A percentile compares a stretch with the other conserved stretches of the same genome.
Evolutionary conservation across 2,113 vertebrate genomes (phyloP).

Genomic region (Egretta garzetta): DNA sequence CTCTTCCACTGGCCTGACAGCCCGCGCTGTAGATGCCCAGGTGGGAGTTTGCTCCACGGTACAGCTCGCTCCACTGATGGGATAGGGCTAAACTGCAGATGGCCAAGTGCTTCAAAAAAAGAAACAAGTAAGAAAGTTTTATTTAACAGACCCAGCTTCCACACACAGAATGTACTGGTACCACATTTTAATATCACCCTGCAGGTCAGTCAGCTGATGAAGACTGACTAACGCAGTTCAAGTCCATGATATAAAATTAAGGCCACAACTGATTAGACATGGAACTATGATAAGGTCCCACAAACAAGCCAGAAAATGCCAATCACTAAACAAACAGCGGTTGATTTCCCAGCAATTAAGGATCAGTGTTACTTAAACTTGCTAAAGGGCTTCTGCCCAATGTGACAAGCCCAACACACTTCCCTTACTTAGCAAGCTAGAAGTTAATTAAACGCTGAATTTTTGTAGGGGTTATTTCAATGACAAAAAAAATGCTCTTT

Average conservation of each 20-base stretch:
- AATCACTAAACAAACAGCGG: not conserved
- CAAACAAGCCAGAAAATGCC: not conserved
- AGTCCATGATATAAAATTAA: not conserved
- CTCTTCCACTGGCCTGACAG: slow-evolving; percentile 52
- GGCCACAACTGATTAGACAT: not conserved
- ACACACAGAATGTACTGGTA: not conserved
- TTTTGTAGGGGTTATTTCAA: not conserved
- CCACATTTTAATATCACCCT: not conserved
- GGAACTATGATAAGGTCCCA: not conserved
- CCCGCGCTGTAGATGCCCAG: slow-evolving; percentile 58
- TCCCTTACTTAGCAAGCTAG: not conserved
- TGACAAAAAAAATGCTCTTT: not conserved
- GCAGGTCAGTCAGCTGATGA: not conserved
- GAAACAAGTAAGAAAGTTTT: not conserved
- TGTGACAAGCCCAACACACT: not conserved
- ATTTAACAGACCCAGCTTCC: not conserved
- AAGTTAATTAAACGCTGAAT: not conserved
- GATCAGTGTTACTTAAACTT: not conserved
- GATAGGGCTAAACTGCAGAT: slow-evolving; percentile 68
- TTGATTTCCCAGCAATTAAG: not conserved
- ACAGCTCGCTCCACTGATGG: slow-evolving; percentile 69
- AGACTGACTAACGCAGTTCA: not conserved
- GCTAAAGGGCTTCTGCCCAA: not conserved
- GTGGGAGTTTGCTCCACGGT: slow-evolving; percentile 63
- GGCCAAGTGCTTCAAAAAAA: slow-evolving; percentile 70